These are phyloP conservation scores for Manis crassicaudata DNA, from an alignment of 2,797 vertebrate genomes.

Conservation along the genomic window DNA sequence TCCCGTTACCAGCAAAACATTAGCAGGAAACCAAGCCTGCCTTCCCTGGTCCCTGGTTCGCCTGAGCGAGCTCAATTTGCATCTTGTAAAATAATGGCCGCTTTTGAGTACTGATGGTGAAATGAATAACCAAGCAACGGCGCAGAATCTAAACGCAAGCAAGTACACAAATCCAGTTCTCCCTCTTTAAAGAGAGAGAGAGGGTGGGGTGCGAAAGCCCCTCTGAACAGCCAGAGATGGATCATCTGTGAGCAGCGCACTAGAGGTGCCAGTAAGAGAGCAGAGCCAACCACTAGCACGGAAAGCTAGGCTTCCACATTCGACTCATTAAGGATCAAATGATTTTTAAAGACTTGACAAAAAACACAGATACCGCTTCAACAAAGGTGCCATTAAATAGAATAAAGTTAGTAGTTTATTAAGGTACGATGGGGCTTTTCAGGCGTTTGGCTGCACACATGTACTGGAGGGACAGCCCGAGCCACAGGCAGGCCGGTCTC, in stretches of 20 bases:
- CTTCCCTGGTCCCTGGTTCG: background rate
- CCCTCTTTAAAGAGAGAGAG: background rate
- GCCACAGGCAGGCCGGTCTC: background rate
- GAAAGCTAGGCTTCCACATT: slow-evolving; percentile 2
- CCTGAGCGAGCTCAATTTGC: background rate
- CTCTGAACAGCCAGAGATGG: background rate
- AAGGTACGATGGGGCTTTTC: background rate
- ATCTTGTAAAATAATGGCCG: background rate
- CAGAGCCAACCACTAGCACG: background rate
- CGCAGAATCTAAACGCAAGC: background rate
- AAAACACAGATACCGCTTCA: background rate
- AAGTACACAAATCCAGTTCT: background rate
- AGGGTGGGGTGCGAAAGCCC: background rate
- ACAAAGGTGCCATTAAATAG: slow-evolving; percentile 14
- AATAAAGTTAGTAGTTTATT: background rate
- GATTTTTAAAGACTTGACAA: slow-evolving; percentile 26
- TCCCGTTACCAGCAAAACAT: background rate
- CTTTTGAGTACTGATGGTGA: background rate
- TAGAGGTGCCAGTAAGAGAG: background rate
- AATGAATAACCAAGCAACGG: background rate
- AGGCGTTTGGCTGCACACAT: background rate
- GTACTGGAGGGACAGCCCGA: background rate
- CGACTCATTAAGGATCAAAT: background rate
- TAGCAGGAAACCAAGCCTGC: slow-evolving; percentile 48
- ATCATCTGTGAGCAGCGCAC: background rate